Conservation (phyloP, 2,113 vertebrate genomes). For the Oceanites oceanicus region DNA sequence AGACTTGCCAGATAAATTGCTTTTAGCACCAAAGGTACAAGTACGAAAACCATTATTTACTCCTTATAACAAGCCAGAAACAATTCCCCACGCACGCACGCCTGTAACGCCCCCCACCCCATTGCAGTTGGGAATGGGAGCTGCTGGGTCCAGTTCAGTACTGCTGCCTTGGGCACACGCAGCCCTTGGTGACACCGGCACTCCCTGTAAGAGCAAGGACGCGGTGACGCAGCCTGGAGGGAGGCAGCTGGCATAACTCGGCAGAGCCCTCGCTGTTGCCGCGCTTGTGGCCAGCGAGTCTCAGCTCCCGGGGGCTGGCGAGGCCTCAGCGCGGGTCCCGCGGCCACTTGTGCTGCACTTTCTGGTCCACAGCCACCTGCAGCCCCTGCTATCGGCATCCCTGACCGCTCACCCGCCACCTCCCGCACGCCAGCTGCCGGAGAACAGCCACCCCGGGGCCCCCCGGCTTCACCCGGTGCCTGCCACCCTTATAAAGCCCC, state of each 20-base stretch:
- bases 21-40: not conserved
- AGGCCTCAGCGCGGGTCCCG: not conserved
- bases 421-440: not conserved
- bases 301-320: not conserved
- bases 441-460: not conserved
- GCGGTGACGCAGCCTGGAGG: fast-evolving
- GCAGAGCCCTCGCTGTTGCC: not conserved
- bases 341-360: not conserved
- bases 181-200: not conserved
- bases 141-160: fast-evolving
- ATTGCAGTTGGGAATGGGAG: fast-evolving
- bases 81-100: too few relatives aligned
- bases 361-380: not conserved
- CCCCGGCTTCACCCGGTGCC: not conserved
- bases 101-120: fast-evolving
- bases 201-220: not conserved
- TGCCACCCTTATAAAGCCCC: not conserved
- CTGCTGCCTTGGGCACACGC: not conserved
- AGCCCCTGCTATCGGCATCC: not conserved
- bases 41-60: not conserved
- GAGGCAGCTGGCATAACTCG: fast-evolving
- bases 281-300: fast-evolving
- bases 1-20: not conserved
- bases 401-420: not conserved
- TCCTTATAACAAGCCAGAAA: not conserved